Base-by-base conservation (phyloP, 2,113 vertebrate species). In the Phocoena sinus region DNA sequence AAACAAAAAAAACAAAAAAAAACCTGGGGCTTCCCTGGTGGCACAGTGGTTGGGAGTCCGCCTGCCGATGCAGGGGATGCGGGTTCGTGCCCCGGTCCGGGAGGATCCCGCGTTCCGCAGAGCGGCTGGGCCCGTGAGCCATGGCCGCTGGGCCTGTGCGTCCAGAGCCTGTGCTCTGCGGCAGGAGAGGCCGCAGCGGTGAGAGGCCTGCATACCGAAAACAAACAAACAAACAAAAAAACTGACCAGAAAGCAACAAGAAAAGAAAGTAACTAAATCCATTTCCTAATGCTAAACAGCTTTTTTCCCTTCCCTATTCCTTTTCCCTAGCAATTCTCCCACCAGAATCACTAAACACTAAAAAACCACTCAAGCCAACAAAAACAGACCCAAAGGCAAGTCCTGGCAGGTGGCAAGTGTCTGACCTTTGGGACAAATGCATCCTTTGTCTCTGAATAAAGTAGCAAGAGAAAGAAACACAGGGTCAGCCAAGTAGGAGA, bases 241-340 rank as follows among this genome's bases (percentile, higher is more conserved):
- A 95, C 6, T 0, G 81, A 71, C 2, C 60, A 73, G 44, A 97
- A 98, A 98, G 65, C 58, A 97, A 81, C 9, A 81, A 56, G 47
- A 56, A 23, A 47, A 47, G 63, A 80, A 76, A 73, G 36, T 89
- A 15, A 79, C 10, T 26, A 76, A 96, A 91, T 12, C 20, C 8
- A 88, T 89, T 89, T 92, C 25, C 4, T 96, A 71, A 95, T 17
- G 47, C 31, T 20, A 73, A 63, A 25, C 8, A 65, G 21, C 9
- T 58, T 47, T 70, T 33, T 81, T 63, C 65, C 87, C 38, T 92
- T 97, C 18, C 38, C 53, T 53, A 13, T 60, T 38, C 47, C 38
- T 56, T 68, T 60, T 53, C 9, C 44, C n/a, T 44, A 28, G 58
- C 44, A 56, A 53, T 88, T 65, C 79, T 58, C 85, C 85, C 74